These are phyloP conservation scores for Triplophysa tibetana DNA, from an alignment of 2,113 vertebrate species.

Conservation along the genomic window DNA sequence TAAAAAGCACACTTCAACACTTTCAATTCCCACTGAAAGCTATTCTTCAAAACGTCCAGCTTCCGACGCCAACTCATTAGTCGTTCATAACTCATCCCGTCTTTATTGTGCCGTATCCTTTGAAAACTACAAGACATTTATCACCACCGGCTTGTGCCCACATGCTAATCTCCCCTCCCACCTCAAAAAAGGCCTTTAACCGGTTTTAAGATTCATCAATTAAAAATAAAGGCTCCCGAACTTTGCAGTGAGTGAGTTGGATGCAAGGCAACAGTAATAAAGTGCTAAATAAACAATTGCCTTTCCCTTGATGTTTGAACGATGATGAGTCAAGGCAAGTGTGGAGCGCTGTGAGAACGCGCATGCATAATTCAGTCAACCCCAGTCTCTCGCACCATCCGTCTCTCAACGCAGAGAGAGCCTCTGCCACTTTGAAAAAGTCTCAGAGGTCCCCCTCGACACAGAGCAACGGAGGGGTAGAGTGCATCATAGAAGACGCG, in stretches of 20 bases:
- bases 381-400: conserved; percentile 60
- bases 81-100: neutral
- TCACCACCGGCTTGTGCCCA: conserved; percentile 10
- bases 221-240: conserved; percentile 48
- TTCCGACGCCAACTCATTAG: conserved; percentile 25
- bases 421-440: conserved; percentile 29
- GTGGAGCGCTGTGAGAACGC: conserved; percentile 40
- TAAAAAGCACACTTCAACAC: neutral
- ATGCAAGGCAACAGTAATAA: conserved; percentile 63
- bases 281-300: conserved; percentile 68
- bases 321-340: conserved; percentile 72
- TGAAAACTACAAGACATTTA: neutral
- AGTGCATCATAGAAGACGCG: neutral
- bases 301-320: conserved; percentile 71
- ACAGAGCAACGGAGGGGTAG: conserved; percentile 36
- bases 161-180: conserved; percentile 31
- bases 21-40: neutral
- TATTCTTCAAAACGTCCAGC: neutral
- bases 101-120: conserved; percentile 20
- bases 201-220: conserved; percentile 56
- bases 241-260: conserved; percentile 51
- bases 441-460: conserved; percentile 24
- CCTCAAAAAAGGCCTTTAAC: conserved; percentile 4
- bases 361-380: conserved; percentile 68
- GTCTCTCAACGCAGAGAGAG: conserved; percentile 69